Base-by-base conservation (phyloP, 2,113 vertebrate species). In the Chloropsis hardwickii region DNA sequence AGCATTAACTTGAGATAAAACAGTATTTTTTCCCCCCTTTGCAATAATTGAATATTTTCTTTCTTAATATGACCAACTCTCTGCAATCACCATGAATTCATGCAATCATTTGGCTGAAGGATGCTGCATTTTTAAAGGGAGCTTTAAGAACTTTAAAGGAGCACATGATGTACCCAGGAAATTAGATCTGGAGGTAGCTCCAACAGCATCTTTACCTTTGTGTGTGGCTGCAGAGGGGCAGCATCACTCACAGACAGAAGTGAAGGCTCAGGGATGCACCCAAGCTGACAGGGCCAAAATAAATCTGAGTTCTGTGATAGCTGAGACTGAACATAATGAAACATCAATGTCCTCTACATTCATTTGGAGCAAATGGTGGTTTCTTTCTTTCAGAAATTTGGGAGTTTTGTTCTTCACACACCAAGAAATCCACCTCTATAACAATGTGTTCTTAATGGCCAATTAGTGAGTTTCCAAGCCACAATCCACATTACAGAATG, bases 381-480 rank as follows among this genome's bases (percentile, higher is more conserved):
- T 80, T 74, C 90, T 39, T 50, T 72, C 61, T 74, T 91, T 56
- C 60, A 83, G 50, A 88, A 29, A 21, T 94, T 92, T 35, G 60
- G 40, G 86, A n/a, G 6, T 37, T 85, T 90, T 91, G 40, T 56
- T 95, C 88, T 78, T 91, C 85, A 86, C 35, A 39, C 85, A 42
- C 51, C 23, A 56, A 47, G 85, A 95, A 80, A 56, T 23, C 27
- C 83, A 64, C 74, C 48, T 94, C 81, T 53, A n/a, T 66, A 89
- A 92, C 77, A 94, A 7, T 80, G 60, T 85, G 35, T 22, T 85
- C 83, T 85, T 95, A 92, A 73, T 84, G 56, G 95, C 80, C 81
- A 83, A 62, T 96, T 94, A 93, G 40, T 22, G 17, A 40, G 73
- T 83, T 86, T 72, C 62, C 45, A 86, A 92, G 64, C 54, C 47